A percentile compares a stretch with the other conserved stretches of the same genome.
Evolutionary conservation across 1,140 invertebrate genomes (phyloP).

Genomic region (Diabrotica undecimpunctata): DNA sequence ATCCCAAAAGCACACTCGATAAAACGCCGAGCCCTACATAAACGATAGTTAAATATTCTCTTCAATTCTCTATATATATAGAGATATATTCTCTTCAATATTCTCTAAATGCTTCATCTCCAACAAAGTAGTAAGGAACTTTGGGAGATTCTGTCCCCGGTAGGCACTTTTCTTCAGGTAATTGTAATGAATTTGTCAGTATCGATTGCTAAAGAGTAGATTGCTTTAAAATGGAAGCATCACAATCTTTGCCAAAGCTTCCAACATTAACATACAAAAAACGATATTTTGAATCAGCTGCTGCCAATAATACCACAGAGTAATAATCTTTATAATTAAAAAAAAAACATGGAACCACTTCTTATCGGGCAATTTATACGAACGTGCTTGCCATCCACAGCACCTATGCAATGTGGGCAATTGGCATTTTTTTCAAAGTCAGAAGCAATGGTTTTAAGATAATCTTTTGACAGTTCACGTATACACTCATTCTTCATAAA

Average conservation of each 20-base stretch:
- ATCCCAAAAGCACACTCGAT: slow-evolving; percentile 9
- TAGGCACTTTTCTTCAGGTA: slow-evolving; percentile 22
- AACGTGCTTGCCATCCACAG: too few relatives aligned
- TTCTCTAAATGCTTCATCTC: slow-evolving; percentile 45
- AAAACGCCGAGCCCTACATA: slow-evolving; percentile 3
- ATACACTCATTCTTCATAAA: slow-evolving; percentile 13
- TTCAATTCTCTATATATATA: background rate
- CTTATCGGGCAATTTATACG: too few relatives aligned
- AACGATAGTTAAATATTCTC: slow-evolving; percentile 2
- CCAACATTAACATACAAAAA: slow-evolving; percentile 47
- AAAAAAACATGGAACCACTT: slow-evolving; percentile 44
- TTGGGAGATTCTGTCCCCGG: slow-evolving; percentile 1
- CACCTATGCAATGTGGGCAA: too few relatives aligned
- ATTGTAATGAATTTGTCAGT: too few relatives aligned
- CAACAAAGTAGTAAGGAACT: slow-evolving; percentile 35
- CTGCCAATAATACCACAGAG: slow-evolving; percentile 46
- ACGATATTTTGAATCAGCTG: slow-evolving; percentile 44
- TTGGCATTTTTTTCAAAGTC: slow-evolving; percentile 35
- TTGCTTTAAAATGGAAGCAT: too few relatives aligned
- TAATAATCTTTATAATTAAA: too few relatives aligned
- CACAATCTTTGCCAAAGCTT: slow-evolving; percentile 46
- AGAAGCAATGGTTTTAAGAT: slow-evolving; percentile 34
- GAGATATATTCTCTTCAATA: background rate
- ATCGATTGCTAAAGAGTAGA: too few relatives aligned
- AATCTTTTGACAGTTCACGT: slow-evolving; percentile 25